phyloP scores from a whole-genome alignment of 2,888 invertebrate genomes.

The Choristoneura rosaceana region DNA sequence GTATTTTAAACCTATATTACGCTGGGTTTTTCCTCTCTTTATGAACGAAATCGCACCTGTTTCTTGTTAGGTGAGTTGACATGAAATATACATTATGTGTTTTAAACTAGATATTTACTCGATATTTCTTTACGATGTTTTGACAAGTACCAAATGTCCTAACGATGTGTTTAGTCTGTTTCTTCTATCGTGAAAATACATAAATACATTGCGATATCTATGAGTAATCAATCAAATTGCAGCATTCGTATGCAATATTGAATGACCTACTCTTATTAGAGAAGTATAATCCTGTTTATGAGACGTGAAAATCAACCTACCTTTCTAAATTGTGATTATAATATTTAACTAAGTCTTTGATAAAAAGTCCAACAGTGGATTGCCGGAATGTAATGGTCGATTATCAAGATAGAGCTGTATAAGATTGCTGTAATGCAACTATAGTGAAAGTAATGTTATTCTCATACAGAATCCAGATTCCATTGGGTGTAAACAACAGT shows the following conservation, averaged over 20 bases:
- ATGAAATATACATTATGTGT: neutral
- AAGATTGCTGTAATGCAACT: conserved; percentile 12
- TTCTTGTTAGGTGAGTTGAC: conserved; percentile 1
- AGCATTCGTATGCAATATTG: neutral
- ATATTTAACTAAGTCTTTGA: neutral
- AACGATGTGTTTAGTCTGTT: conserved; percentile 30
- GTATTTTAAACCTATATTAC: neutral
- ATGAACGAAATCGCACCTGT: neutral
- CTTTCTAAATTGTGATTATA: neutral
- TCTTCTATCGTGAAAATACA: conserved; percentile 26
- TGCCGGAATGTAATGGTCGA: neutral
- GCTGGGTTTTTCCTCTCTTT: neutral
- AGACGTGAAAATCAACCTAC: neutral
- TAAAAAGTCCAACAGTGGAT: neutral
- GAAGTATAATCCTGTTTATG: neutral
- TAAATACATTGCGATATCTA: conserved; percentile 17
- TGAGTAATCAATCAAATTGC: conserved; percentile 29
- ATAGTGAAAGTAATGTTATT: conserved; percentile 21
- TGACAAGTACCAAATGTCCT: neutral
- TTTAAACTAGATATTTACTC: neutral
- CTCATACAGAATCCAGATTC: conserved; percentile 27
- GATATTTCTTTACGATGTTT: neutral
- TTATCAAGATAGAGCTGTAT: neutral
- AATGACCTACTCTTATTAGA: neutral
- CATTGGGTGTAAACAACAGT: conserved; percentile 22